Evolutionary conservation across 2,113 vertebrate species (phyloP), one percentile per base, ranked within the genome.

Genomic region (Neotoma lepida): DNA sequence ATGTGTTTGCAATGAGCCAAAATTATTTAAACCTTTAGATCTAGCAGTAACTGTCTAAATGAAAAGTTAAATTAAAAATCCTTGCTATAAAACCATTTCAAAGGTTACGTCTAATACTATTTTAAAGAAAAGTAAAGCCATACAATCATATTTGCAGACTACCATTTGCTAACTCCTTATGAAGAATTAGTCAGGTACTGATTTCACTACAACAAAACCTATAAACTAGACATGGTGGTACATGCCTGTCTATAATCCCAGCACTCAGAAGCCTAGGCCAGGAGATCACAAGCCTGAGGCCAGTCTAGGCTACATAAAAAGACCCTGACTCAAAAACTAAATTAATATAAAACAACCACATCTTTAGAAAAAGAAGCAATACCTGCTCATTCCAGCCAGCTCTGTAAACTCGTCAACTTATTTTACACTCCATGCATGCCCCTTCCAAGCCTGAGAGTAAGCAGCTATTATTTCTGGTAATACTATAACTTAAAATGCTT

Each of bases 61-160:
- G 4, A 49, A 94, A 92, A 92, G 61, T 91, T 63, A 63, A 91
- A 70, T 89, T 85, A 39, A 92, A 73, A 93, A 46, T 73, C 70
- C 22, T 71, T 51, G 26, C 74, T 78, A 49, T 39, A 89, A 93
- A 86, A 76, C 1, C 39, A 91, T 90, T 94, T 93, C 90, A 88
- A 96, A 87, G 30, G 44, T 71, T 86, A 86, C 73, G 61, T 92
- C 70, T 92, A 71, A 77, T 63, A 24, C 13, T 92, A 71, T 68
- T 94, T 92, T 86, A 90, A 76, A 93, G 39, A 86, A 95, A 95
- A 94, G 46, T 26, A 90, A 93, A 94, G 24, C 46, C 17, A 89
- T n/a, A 54, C 9, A 66, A 84, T 58, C 46, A 84, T 84, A 86
- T 77, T 89, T 95, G 92, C 22, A 89, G 78, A 68, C 35, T 86